Evolutionary conservation across 2,888 invertebrate species (phyloP), one percentile per base, ranked within the genome.

Genomic region (Cerceris rybyensis): DNA sequence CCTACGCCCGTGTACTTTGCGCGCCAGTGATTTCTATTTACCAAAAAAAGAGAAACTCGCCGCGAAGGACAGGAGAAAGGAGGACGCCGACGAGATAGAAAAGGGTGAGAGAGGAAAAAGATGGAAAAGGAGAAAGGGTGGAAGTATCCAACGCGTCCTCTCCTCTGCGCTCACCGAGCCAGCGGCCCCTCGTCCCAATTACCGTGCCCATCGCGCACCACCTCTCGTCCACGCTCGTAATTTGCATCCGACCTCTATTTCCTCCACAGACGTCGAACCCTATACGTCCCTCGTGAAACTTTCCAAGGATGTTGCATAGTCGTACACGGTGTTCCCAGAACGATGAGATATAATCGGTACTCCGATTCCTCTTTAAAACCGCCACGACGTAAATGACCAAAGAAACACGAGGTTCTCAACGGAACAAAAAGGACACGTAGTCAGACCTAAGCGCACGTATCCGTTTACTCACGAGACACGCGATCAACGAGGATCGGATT

Each of bases 191-290:
- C 84, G 86, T 65, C 84, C 84, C 86, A 84, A 86, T 86, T 86
- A 86, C 86, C 78, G 79, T 86, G 64, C 78, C 84, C 81, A 67
- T 70, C 76, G 82, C 75, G 75, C 83, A 71, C 75, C 78, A 64
- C 80, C 75, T 68, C 66, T 68, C 78, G 70, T 82, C 71, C 77
- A 75, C 68, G 73, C 70, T 85, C 78, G 77, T 84, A 80, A 86
- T 85, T 86, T 85, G 82, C 84, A 80, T 86, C 77, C 85, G 85
- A 86, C 82, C 85, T 83, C 84, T 85, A 83, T 84, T 81, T 86
- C 81, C 81, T 74, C 75, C 77, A n/a, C 41, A 60, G 52, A 50
- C 72, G 67, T 68, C 65, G 28, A 58, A 69, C 46, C 28, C 28
- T 59, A 52, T 43, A 39, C 58, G 49, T n/a, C 71, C 55, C 64